phyloP scores from a whole-genome alignment of 2,797 vertebrate species.

The Pempheris klunzingeri region DNA sequence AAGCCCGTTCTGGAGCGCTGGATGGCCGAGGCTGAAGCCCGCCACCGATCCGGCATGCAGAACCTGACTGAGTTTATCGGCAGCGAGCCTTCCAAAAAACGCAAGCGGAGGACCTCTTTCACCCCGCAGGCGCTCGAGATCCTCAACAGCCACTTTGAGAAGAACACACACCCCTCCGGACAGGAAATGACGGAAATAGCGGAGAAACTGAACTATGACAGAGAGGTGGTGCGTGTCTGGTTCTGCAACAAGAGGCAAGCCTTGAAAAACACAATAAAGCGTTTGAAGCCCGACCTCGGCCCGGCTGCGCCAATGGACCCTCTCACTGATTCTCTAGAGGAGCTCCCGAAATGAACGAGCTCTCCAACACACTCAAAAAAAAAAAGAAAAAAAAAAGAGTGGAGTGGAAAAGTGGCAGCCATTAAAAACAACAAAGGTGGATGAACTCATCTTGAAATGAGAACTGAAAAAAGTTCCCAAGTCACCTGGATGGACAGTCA shows the following conservation, averaged over 20 bases:
- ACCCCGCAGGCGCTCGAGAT: conserved; percentile 99
- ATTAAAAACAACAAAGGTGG: conserved; percentile 75
- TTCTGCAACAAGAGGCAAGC: conserved; percentile 99
- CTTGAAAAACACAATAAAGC: conserved; percentile 99
- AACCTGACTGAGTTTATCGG: conserved; percentile 99
- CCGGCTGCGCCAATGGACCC: conserved; percentile 91
- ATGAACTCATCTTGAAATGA: conserved; percentile 84
- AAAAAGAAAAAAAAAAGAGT: conserved; percentile 17
- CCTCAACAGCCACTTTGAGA: conserved; percentile 99
- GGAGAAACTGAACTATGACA: conserved; percentile 99
- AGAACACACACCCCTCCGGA: conserved; percentile 99
- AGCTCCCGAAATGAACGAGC: conserved; percentile 89
- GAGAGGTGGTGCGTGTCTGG: conserved; percentile 99
- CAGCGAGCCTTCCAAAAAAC: conserved; percentile 99
- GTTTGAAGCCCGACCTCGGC: conserved; percentile 95
- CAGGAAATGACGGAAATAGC: conserved; percentile 99
- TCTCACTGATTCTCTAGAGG: conserved; percentile 94
- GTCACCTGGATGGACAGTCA: conserved; percentile 74
- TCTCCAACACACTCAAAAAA: too few species aligned
- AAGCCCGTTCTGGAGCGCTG: conserved; percentile 99
- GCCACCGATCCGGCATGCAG: conserved; percentile 99
- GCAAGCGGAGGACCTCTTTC: conserved; percentile 99
- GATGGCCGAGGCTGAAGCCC: conserved; percentile 99
- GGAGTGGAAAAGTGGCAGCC: conserved; percentile 64
- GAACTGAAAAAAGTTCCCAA: conserved; percentile 83